Conservation (phyloP, 2,888 invertebrate species). For the Horisme vitalbata region DNA sequence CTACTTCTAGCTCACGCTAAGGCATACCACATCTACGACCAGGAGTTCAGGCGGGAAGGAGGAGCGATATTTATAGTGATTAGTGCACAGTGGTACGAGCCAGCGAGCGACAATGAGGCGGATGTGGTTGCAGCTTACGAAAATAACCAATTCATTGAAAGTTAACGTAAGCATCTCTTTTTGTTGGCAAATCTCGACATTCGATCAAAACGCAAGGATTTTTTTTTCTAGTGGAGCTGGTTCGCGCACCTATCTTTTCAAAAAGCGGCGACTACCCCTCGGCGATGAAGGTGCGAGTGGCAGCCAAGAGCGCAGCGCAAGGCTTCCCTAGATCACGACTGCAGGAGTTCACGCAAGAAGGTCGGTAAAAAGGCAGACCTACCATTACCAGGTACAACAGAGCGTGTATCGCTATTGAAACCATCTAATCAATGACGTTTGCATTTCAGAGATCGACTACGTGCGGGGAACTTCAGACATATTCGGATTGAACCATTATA, state of each 20-base stretch:
- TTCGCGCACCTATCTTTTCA: slow-evolving; percentile 83
- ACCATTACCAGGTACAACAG: too few species aligned
- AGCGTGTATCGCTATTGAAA: too few species aligned
- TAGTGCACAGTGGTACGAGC: too few species aligned
- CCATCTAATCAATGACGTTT: too few species aligned
- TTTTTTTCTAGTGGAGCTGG: slow-evolving; percentile 71
- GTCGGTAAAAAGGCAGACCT: too few species aligned
- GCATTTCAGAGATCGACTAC: slow-evolving; percentile 66
- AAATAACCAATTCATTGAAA: too few species aligned
- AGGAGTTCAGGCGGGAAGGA: slow-evolving; percentile 57
- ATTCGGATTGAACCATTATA: slow-evolving; percentile 86
- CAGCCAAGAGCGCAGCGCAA: slow-evolving; percentile 73
- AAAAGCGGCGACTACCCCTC: slow-evolving; percentile 83
- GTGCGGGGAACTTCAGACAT: slow-evolving; percentile 82
- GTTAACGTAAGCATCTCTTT: too few species aligned
- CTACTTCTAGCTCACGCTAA: slow-evolving; percentile 79
- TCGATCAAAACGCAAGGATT: too few species aligned
- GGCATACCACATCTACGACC: slow-evolving; percentile 60
- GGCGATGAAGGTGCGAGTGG: slow-evolving; percentile 79
- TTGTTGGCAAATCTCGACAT: too few species aligned
- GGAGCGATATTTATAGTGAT: slow-evolving; percentile 60
- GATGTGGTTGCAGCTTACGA: too few species aligned
- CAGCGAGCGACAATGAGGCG: too few species aligned
- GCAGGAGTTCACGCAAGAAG: slow-evolving; percentile 58
- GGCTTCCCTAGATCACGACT: slow-evolving; percentile 65